Base-by-base conservation (phyloP, 2,113 vertebrate genomes). In the Nansenia antarctica region DNA sequence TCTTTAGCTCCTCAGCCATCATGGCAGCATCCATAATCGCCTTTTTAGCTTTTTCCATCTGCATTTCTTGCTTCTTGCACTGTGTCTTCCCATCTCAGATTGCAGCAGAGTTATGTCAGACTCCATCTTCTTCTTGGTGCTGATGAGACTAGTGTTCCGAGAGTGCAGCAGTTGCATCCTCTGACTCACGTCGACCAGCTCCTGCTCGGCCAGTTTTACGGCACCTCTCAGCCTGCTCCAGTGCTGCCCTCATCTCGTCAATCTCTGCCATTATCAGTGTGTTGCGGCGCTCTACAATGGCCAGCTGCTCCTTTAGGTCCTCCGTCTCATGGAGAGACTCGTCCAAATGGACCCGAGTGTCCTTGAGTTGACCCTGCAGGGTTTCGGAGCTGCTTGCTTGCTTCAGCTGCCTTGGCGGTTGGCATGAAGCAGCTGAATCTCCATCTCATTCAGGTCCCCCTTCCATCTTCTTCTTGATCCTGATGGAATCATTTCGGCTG, bases 151-250 rank as follows among this genome's bases (percentile, higher is more conserved):
- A 29, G 65, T 73, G 80, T 85, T 89, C 86, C n/a, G 93, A 0
- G 87, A 79, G 65, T 91, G 91, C 29, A 94, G 90, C 15, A 94
- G 88, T 76, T 94, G 93, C 27, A 93, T 84, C 30, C 91, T 85
- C 78, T 92, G 91, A 0, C 87, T 90, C 73, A 88, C 79, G 11
- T 92, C 92, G 0, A 92, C 74, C 63, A 94, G 82, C 32, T 93
- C 93, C 81, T 93, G 91, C 76, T 94, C 93, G 0, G 91, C 92
- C 66, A 94, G 18, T 55, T 89, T n/a, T 94, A 1, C 92, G 88
- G 0, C 78, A 80, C 1, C 91, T 67, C 73, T 94, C 93, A 0
- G 82, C 89, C 65, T 94, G 93, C 4, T 94, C 93, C 65, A 86
- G 65, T 11, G 87, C 67, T 0, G 76, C 85, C 1, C 75, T 76